A percentile compares a stretch with the other conserved stretches of the same genome.
These are phyloP conservation scores for Branchinecta lindahli DNA, from an alignment of 1,140 invertebrate species.

Conservation along the genomic window DNA sequence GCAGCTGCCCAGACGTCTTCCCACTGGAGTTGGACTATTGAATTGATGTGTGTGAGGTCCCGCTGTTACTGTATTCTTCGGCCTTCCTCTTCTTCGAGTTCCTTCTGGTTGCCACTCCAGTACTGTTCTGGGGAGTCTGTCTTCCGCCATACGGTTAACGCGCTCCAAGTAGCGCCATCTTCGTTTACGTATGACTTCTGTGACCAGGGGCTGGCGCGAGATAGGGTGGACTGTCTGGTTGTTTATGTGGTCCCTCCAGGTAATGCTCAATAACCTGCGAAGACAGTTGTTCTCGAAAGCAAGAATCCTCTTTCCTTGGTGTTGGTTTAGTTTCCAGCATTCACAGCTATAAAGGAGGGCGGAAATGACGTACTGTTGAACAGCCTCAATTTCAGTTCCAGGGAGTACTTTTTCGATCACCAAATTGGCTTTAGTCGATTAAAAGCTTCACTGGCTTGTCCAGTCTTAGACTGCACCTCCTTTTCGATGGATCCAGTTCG, in stretches of 20 bases:
- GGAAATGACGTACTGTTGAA: too few relatives aligned
- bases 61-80: background rate
- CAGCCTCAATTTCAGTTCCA: too few relatives aligned
- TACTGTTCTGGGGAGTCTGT: slow-evolving; percentile 4
- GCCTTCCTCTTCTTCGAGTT: slow-evolving; percentile 7
- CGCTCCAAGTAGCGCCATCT: slow-evolving; percentile 7
- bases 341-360: too few relatives aligned
- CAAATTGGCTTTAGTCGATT: too few relatives aligned
- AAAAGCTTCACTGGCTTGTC: too few relatives aligned
- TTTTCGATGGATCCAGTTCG: too few relatives aligned
- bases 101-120: background rate
- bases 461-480: too few relatives aligned
- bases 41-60: background rate
- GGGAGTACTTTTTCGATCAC: too few relatives aligned
- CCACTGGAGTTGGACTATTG: too few relatives aligned
- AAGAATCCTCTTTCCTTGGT: too few relatives aligned
- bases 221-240: slow-evolving; percentile 8
- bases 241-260: background rate
- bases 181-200: slow-evolving; percentile 1
- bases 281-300: slow-evolving; percentile 3
- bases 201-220: background rate
- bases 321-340: too few relatives aligned
- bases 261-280: slow-evolving; percentile 1
- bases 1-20: too few relatives aligned
- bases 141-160: slow-evolving; percentile 1